Base-by-base conservation (phyloP, 2,888 invertebrate species). In the Acleris literana region DNA sequence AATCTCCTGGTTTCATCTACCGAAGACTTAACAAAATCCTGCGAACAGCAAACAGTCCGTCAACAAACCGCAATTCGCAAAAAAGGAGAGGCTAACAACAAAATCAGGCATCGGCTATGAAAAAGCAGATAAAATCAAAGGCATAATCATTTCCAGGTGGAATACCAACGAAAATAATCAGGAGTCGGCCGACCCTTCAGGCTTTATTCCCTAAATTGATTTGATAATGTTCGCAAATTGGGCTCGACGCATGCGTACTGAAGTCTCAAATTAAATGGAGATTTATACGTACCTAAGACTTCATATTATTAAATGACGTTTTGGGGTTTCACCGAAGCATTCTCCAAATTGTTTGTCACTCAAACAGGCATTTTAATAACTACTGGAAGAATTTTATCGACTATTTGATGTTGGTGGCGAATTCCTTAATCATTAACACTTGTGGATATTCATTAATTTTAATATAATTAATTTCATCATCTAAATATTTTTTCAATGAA, bases 151-250 rank as follows among this genome's bases (percentile, higher is more conserved):
- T 65, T 66, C 53, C 62, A 62, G 57, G 66, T 66, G 56, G 62
- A 57, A 48, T 61, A 62, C 48, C 66, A 66, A 46, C 69, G 69
- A 72, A 73, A 74, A 77, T 78, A 79, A 79, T 78, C 76, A 76
- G 72, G 76, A 79, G 77, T 77, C 76, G 75, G 71, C 70, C 74
- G 72, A 64, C 64, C 70, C 73, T 77, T 74, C 56, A 72, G 73
- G 72, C 69, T 76, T 69, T 71, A 69, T 73, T 73, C 71, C 63
- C 73, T 76, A 79, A 80, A 82, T 80, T 79, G 76, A 71, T 68
- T 71, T 56, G 64, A 77, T 75, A 81, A 75, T 77, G 74, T 78
- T 77, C 70, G 46, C 72, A 77, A 81, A 79, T 81, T 78, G 75
- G 76, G 72, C 73, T 54, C 57, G 55, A 58, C 69, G 67, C 68